Percentiles rank a stretch among this genome's conserved stretches.
These are phyloP conservation scores for Indicator indicator DNA, from an alignment of 2,113 vertebrate genomes.

Conservation along the genomic window DNA sequence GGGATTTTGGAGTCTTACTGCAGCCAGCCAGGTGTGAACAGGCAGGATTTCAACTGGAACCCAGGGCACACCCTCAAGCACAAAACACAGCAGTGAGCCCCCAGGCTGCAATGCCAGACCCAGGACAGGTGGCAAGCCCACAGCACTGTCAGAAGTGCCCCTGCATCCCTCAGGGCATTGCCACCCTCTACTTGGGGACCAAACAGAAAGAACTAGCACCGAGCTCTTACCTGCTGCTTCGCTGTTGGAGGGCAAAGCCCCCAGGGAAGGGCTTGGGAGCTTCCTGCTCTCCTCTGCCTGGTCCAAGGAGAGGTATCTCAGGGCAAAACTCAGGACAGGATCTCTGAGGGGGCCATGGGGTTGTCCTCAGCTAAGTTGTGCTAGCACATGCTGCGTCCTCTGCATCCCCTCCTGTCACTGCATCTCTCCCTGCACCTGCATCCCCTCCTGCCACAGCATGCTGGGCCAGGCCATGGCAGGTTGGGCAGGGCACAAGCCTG, in stretches of 20 bases:
- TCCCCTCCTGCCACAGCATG: rapidly evolving
- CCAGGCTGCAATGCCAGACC: not conserved
- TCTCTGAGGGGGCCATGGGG: not conserved
- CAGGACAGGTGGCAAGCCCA: not conserved
- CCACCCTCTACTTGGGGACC: not conserved
- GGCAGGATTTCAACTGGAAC: not conserved
- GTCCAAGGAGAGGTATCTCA: not conserved
- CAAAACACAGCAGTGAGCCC: not conserved
- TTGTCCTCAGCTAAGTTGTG: not conserved
- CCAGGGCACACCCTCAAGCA: too few species aligned
- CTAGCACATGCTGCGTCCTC: not conserved
- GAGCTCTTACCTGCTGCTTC: not conserved
- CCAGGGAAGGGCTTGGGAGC: not conserved
- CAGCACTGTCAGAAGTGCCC: not conserved
- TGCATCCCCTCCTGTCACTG: not conserved
- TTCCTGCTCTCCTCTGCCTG: not conserved
- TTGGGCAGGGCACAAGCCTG: rapidly evolving
- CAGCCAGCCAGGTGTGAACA: rapidly evolving
- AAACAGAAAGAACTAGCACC: not conserved
- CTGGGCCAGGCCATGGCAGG: not conserved
- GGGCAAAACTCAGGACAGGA: not conserved
- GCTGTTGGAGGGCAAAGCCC: not conserved
- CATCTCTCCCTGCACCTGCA: not conserved
- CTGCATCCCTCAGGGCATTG: not conserved
- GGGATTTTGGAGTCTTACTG: not conserved